Evolutionary conservation across 2,113 vertebrate species (phyloP), one percentile per base, ranked within the genome.

Genomic region (Loxodonta africana): DNA sequence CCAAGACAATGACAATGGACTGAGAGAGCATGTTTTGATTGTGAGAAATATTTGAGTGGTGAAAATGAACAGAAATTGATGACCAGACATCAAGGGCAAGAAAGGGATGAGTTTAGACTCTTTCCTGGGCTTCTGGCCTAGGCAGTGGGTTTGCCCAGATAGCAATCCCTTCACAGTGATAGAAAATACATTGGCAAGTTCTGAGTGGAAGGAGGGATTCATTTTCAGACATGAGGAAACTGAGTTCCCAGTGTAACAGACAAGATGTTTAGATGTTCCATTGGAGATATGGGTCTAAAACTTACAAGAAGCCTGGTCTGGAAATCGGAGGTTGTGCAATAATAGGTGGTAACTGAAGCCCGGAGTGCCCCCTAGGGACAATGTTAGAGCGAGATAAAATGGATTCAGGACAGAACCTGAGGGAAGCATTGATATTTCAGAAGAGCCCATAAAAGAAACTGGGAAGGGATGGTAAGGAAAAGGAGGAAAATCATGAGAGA

Each of bases 341-440:
- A 80, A 67, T 26, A 51, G n/a, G 51, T 90, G n/a, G 84, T 78
- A 62, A 62, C 26, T 51, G 33, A 89, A 89, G 51, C 73, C 62
- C 23, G 10, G 44, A 81, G 41, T 71, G 28, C 51, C 63, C 48
- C 63, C 26, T 85, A 76, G 28, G 92, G 14, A 89, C 37, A 93
- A 63, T 41, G 10, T 92, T 88, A 51, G 74, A 76, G 53, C 67
- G 81, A 92, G 71, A 94, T 83, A n/a, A 96, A 41, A 86, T 65
- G 65, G 37, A 4, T 48, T 53, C 28, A 73, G 53, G 65, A 84
- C 51, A 80, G 17, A 90, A 73, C 77, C 12, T 46, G 95, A 62
- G 71, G 41, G 46, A 78, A 90, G 89, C 65, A 48, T 44, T 48
- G 73, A 85, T 80, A 81, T 84, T 92, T 92, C 65, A 74, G 69